Base-by-base conservation (phyloP, 2,888 invertebrate species). In the Sclerodermus sp. region DNA sequence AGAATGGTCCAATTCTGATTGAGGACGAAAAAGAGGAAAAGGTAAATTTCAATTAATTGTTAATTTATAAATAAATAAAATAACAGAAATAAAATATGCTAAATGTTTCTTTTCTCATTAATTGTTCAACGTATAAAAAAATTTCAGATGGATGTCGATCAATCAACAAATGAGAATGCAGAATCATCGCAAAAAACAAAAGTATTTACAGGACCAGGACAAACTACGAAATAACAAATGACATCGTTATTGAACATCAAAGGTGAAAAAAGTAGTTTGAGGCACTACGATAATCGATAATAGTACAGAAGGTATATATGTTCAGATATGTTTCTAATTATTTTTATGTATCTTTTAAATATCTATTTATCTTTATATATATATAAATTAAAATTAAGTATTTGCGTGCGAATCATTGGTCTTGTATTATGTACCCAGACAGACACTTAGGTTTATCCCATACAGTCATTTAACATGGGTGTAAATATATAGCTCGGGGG, bases 1-100 rank as follows among this genome's bases (percentile, higher is more conserved):
- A 91, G 65, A 85, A 87, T 62, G 88, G 86, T 5, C 85, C 76
- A 0, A 75, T 77, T 60, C 58, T 76, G 48, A 76, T 76, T 42
- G 80, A 80, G n/a, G 79, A 79, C 47, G 79, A 79, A 32, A 79
- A 79, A 48, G 78, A 79, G 29, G 79, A 79, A 29, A 79, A 79
- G 72, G 79, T 78, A 67, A 56, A 37, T 31, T 42, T 12, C 0
- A 10, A 18, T 18, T 12, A 36, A 16, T 43, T 41, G 16, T 34
- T 46, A 29, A 40, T 6, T 23, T 36, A n/a, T n/a, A n/a, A n/a
- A n/a, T n/a, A n/a, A n/a, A n/a, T n/a, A n/a, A n/a, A n/a, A n/a
- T n/a, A n/a, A n/a, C n/a, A n/a, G n/a, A n/a, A n/a, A n/a, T n/a
- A n/a, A n/a, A n/a, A n/a, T n/a, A n/a, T n/a, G n/a, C n/a, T n/a